A percentile compares a stretch with the other conserved stretches of the same genome.
phyloP scores from a whole-genome alignment of 2,888 invertebrate species.

The Drosophila longiperda region DNA sequence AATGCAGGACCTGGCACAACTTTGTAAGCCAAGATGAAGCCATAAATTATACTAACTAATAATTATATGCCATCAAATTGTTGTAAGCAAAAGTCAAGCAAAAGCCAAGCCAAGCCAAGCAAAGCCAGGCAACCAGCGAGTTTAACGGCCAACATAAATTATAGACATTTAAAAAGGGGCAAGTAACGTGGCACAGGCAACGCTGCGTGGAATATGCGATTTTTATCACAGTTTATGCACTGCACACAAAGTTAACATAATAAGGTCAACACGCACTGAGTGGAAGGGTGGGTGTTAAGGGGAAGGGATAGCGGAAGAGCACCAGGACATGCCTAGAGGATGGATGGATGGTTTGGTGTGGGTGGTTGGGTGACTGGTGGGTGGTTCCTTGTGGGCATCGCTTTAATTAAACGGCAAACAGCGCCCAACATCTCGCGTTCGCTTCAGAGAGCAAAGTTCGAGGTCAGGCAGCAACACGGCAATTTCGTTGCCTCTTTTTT shows the following conservation, averaged over 20 bases:
- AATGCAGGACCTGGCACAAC: conserved; percentile 47
- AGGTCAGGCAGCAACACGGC: conserved; percentile 60
- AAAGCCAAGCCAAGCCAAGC: conserved; percentile 29
- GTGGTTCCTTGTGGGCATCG: conserved; percentile 27
- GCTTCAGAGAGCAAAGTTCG: conserved; percentile 64
- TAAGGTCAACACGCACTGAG: conserved; percentile 69
- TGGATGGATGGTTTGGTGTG: background rate
- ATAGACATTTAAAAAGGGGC: conserved; percentile 72
- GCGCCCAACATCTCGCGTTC: conserved; percentile 36
- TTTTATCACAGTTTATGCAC: conserved; percentile 79
- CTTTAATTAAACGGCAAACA: conserved; percentile 73
- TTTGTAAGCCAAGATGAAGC: conserved; percentile 66
- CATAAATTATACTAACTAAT: conserved; percentile 79
- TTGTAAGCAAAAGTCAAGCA: conserved; percentile 56
- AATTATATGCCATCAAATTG: conserved; percentile 75
- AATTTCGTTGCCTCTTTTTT: conserved; percentile 57
- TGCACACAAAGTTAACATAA: conserved; percentile 77
- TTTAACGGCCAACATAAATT: conserved; percentile 76
- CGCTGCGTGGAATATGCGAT: conserved; percentile 67
- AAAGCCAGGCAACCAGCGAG: conserved; percentile 50
- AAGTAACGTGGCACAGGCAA: conserved; percentile 26
- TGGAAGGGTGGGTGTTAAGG: too few species aligned
- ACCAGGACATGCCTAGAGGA: conserved; percentile 1
- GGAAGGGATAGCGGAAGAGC: background rate
- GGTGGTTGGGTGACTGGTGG: background rate